Evolutionary conservation across 1,140 invertebrate genomes (phyloP).

Genomic region (Drosophila fuyamai): DNA sequence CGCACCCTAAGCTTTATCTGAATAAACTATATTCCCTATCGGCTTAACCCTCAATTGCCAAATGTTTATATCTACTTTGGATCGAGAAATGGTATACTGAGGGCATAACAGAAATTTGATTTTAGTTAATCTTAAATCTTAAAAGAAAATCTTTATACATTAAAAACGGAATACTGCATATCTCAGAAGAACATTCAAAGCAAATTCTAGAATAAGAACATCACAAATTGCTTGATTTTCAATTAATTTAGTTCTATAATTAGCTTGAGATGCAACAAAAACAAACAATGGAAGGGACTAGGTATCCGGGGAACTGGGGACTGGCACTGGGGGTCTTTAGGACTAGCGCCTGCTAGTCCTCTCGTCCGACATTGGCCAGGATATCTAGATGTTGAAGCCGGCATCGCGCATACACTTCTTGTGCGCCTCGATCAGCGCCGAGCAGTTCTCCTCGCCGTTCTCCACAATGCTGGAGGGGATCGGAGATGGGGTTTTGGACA

Average conservation of each 20-base stretch:
- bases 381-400: conserved; percentile 91
- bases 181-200: not conserved
- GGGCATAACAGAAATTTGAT: no score
- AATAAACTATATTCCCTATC: conserved; percentile 1
- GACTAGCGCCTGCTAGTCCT: not conserved
- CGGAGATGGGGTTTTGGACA: not conserved
- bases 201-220: conserved; percentile 4
- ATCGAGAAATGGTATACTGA: no score
- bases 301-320: not conserved
- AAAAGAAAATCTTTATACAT: no score
- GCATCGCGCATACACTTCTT: conserved; percentile 97
- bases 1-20: conserved; percentile 65
- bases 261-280: conserved; percentile 71
- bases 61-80: not conserved
- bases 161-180: no score
- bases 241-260: conserved; percentile 74
- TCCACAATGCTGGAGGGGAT: conserved; percentile 91
- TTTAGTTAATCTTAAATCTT: no score
- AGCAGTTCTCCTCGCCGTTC: conserved; percentile 96
- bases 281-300: conserved; percentile 32
- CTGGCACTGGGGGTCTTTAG: conserved; percentile 3
- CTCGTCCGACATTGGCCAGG: not conserved
- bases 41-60: not conserved
- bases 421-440: conserved; percentile 96
- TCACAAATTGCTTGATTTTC: conserved; percentile 27